Base-by-base conservation (phyloP, 2,888 invertebrate genomes). In the Carcina quercana region DNA sequence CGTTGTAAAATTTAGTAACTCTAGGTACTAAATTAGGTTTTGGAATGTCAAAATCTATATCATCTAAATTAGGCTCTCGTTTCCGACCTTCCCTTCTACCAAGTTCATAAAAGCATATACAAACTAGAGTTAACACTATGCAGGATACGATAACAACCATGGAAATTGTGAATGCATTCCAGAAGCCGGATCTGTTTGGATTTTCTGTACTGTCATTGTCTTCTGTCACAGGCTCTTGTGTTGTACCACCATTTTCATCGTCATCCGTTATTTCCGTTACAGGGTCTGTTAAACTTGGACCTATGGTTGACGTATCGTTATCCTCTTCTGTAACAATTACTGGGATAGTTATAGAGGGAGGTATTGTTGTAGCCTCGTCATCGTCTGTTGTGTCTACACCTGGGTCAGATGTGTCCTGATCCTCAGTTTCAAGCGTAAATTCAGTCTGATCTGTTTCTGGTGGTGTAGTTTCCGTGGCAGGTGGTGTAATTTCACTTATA, bases 81-180 rank as follows among this genome's bases (percentile, higher is more conserved):
- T 33, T 45, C 6, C 31, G 26, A 3, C 38, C 38, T 30, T 33
- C 43, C 13, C 44, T 43, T 40, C 46, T 56, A 5, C 68, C 68
- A 13, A 60, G 25, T 20, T 51, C 43, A 38, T 55, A 68, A 14
- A 48, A 60, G 10, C 38, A 25, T 15, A 41, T 34, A 11, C 37
- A 45, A 3, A 61, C 15, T 24, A 58, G 15, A 2, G 42, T 28
- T 14, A 64, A 15, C 5, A 52, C 17, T 25, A 58, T 32, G 1
- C 58, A 12, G 5, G 42, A 33, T 15, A 53, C 13, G 15, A 49
- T 19, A 13, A 40, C 33, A 5, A 55, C 50, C 41, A 59, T 44
- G 5, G 47, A 10, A 17, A 64, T 63, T 3, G 55, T 59, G 3
- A 50, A 37, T 3, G 52, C 34, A 30, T 48, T 63, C 64, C 65